Conservation (phyloP, 2,888 invertebrate genomes). For the Caenorhabditis macrosperma region DNA sequence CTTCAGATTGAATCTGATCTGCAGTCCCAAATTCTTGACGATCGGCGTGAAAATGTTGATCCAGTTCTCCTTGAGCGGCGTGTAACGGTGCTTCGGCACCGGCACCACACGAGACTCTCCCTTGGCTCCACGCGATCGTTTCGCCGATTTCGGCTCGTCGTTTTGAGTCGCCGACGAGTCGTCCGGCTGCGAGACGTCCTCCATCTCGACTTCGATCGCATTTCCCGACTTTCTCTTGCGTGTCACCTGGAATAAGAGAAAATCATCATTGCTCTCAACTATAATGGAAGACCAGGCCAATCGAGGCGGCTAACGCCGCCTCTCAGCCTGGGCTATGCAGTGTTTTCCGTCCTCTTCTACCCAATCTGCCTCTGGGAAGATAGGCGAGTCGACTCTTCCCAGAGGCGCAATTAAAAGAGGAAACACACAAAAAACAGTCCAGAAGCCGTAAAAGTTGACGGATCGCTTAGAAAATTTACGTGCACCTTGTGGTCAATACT, state of each 20-base stretch:
- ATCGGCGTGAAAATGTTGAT: constrained; percentile 95
- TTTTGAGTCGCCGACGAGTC: constrained; percentile 7
- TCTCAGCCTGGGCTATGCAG: too few relatives aligned
- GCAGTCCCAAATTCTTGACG: constrained; percentile 93
- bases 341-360: too few relatives aligned
- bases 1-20: constrained; percentile 92
- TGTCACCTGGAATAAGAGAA: constrained; percentile 59
- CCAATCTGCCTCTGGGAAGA: too few relatives aligned
- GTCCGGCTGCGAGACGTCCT: constrained; percentile 51
- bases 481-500: too few relatives aligned
- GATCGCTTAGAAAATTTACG: too few relatives aligned
- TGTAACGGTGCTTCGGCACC: constrained; percentile 94
- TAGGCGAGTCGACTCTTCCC: too few relatives aligned
- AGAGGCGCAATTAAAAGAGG: too few relatives aligned
- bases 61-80: constrained; percentile 96
- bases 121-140: constrained; percentile 67
- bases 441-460: too few relatives aligned
- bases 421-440: too few relatives aligned
- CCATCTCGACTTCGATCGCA: constrained; percentile 66
- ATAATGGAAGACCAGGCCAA: too few relatives aligned
- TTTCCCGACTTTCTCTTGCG: constrained; percentile 65
- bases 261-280: constrained; percentile 1
- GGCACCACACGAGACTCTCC: constrained; percentile 81
- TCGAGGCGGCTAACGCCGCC: too few relatives aligned
- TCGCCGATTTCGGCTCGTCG: constrained; percentile 43